Evolutionary conservation across 2,888 invertebrate genomes (phyloP), one percentile per base, ranked within the genome.

Genomic region (Metalampra italica): DNA sequence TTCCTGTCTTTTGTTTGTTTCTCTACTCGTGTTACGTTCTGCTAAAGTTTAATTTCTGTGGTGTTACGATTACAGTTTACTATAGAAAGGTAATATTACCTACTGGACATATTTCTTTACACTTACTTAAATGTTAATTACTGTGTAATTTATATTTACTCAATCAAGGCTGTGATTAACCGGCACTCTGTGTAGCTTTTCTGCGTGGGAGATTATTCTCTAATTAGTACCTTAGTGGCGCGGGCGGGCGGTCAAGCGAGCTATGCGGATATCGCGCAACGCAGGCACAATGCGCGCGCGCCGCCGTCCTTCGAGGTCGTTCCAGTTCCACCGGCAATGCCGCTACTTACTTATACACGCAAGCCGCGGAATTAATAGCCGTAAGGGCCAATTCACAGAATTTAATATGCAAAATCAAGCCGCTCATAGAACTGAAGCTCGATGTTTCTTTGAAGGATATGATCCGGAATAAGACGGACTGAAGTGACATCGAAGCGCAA

Each of bases 211-310:
- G 45, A 52, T 52, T 52, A 45, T 38, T 52, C 45, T 50, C 46
- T 53, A 50, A 50, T 53, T 53, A 48, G 52, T 42, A 36, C 7
- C 11, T 36, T n/a, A n/a, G 36, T 36, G 22, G 13, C 22, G 40
- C 9, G 9, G 41, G 63, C 64, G 59, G 57, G 60, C 67, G 74
- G 68, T 72, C 67, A 64, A 67, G 67, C 66, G 60, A 74, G 76
- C 68, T 82, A 87, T 86, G 86, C 86, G 86, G 86, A 86, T 83
- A 86, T 83, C 78, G 82, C 72, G 71, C 83, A 83, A 72, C 65
- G 68, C 65, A 66, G 51, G 43, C 56, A 39, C 66, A 68, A 67
- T 67, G 66, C 64, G 66, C 60, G 55, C 52, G 50, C 57, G 50
- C 49, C 54, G 62, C 61, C 78, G 77, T 75, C 83, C 83, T 83